Evolutionary conservation across 2,888 invertebrate species (phyloP).

Genomic region (Mongoloraphidia duomilia): DNA sequence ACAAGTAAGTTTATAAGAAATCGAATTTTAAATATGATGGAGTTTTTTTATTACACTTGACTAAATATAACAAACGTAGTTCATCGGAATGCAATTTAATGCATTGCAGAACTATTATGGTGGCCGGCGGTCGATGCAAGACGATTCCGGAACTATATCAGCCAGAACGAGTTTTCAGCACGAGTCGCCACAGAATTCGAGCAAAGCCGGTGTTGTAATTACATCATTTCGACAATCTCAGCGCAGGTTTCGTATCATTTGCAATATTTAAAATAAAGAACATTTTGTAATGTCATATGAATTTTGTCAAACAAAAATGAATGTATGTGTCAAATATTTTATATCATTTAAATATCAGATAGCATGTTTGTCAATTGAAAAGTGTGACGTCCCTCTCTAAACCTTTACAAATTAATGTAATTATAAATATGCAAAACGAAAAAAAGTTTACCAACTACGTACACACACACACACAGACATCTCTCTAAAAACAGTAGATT

Average conservation of each 20-base stretch:
- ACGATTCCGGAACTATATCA: slow-evolving; percentile 29
- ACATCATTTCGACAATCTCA: slow-evolving; percentile 81
- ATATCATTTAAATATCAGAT: not conserved
- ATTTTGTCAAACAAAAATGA: not conserved
- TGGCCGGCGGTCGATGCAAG: slow-evolving; percentile 32
- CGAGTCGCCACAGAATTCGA: slow-evolving; percentile 41
- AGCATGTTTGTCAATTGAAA: not conserved
- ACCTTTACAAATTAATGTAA: slow-evolving; percentile 9
- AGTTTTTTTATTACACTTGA: not conserved
- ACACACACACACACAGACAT: too few species aligned
- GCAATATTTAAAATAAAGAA: not conserved
- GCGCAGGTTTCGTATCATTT: slow-evolving; percentile 43
- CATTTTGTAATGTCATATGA: not conserved
- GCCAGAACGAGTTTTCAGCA: slow-evolving; percentile 46
- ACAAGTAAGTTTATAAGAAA: slow-evolving; percentile 18
- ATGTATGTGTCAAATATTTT: not conserved
- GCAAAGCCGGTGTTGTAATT: slow-evolving; percentile 78
- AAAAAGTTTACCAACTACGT: too few species aligned
- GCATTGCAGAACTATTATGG: slow-evolving; percentile 33
- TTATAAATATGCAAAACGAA: too few species aligned
- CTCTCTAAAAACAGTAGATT: too few species aligned
- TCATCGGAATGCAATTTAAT: slow-evolving; percentile 3
- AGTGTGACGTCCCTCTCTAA: slow-evolving; percentile 2
- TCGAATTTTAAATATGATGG: not conserved
- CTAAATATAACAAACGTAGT: not conserved